A percentile compares a stretch with the other conserved stretches of the same genome.
Conservation (phyloP, 2,113 vertebrate species). For the Corynorhinus townsendii region DNA sequence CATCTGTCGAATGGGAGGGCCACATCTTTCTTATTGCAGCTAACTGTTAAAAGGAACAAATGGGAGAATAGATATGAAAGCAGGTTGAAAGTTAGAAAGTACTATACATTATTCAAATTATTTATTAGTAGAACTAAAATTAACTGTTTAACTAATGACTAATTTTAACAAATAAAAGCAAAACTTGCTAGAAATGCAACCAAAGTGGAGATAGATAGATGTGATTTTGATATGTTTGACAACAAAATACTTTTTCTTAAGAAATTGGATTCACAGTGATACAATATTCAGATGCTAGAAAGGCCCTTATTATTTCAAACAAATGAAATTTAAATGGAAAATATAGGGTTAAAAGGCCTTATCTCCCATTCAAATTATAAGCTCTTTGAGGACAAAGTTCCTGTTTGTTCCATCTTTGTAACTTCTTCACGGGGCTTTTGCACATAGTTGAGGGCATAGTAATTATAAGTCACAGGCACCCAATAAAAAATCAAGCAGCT, state of each 20-base stretch:
- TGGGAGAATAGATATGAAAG: neutral
- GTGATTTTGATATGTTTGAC: neutral
- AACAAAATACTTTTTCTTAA: slow-evolving; percentile 3
- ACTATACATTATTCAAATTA: neutral
- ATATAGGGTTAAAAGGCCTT: neutral
- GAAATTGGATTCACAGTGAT: neutral
- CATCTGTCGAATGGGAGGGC: neutral
- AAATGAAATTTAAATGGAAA: slow-evolving; percentile 8
- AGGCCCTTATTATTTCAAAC: neutral
- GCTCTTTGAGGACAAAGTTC: neutral
- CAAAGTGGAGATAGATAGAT: neutral
- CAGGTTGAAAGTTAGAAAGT: neutral
- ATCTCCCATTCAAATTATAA: neutral
- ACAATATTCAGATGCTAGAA: neutral
- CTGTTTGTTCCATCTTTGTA: neutral
- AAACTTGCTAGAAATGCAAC: neutral
- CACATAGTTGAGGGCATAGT: neutral
- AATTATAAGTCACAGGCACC: neutral
- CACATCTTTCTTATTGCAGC: neutral
- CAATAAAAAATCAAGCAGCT: neutral
- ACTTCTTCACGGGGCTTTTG: neutral
- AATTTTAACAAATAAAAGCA: slow-evolving; percentile 19
- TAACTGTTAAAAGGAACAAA: neutral
- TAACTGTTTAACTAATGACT: neutral
- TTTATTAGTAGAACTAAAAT: neutral